Evolutionary conservation across 2,113 vertebrate genomes (phyloP), one percentile per base, ranked within the genome.

Genomic region (Speoplatyrhinus poulsoni): DNA sequence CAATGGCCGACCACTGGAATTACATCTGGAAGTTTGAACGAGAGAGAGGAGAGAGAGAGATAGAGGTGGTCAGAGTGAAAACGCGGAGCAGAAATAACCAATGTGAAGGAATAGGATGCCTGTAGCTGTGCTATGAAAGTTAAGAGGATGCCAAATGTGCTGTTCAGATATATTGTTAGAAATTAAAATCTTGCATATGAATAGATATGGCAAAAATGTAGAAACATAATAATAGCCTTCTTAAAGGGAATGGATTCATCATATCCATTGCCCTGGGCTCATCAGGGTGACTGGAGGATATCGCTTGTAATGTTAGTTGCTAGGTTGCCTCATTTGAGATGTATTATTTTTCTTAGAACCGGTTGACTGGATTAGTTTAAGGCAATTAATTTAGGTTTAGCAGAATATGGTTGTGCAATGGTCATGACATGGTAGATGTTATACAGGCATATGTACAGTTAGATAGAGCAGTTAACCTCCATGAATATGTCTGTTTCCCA

Each of bases 1-100:
- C 91, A 90, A 94, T 95, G 96, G 97, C 93, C 94, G 92, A 93
- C 73, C 75, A 86, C 85, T 90, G 89, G 92, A 93, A 95, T 87
- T 98, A 91, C 96, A 96, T 83, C 87, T 62, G 76, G 65, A 75
- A 55, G 13, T 54, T 26, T 26, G 0, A 75, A 72, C 77, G 66
- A 3, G 26, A 53, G 41, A 55, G 80, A 75, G 74, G 73, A 82
- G 70, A 2, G 26, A 2, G 2, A 26, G 26, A 26, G 26, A 26
- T 2, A 26, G 26, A 26, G 26, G 2, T 26, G 81, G 84, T 81
- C 72, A 53, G 80, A 76, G 81, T 71, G 82, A 89, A 90, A 90
- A 86, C 78, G 67, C 84, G 93, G 90, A 91, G 70, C 85, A 76
- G 84, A 69, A 83, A 62, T 9, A 0, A 47, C 26, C 59, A 17